Conservation (phyloP, 1,140 invertebrate species). For the Drosophila nebulosa region DNA sequence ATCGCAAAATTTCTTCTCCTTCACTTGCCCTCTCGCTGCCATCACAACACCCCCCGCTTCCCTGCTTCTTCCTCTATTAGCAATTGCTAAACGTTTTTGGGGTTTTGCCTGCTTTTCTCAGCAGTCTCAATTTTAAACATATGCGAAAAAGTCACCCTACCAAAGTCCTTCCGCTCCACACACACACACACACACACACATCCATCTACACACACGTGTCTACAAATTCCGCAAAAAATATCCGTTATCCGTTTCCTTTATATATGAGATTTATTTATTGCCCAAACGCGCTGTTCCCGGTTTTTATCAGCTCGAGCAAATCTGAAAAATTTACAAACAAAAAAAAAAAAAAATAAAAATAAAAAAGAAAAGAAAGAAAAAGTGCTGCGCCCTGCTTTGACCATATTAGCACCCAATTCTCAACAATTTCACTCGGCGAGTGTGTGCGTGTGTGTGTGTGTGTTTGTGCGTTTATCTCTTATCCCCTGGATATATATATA, state of each 20-base stretch:
- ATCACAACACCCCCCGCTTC: too few relatives aligned
- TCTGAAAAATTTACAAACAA: slow-evolving; percentile 70
- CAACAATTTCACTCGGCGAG: background rate
- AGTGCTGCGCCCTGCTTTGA: slow-evolving; percentile 47
- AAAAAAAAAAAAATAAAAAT: slow-evolving; percentile 29
- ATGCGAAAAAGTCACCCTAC: slow-evolving; percentile 57
- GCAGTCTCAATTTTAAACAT: slow-evolving; percentile 21
- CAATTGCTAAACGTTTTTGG: background rate
- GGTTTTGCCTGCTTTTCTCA: background rate
- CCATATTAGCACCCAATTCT: slow-evolving; percentile 74
- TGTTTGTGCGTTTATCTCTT: slow-evolving; percentile 51
- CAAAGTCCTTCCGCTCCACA: slow-evolving; percentile 51
- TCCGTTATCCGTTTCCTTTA: slow-evolving; percentile 75
- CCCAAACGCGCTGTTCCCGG: slow-evolving; percentile 6
- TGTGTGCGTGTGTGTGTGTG: background rate
- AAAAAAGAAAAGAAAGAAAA: slow-evolving; percentile 25
- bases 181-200: slow-evolving; percentile 15
- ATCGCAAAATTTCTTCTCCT: background rate
- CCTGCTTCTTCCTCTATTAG: background rate
- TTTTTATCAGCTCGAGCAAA: slow-evolving; percentile 64
- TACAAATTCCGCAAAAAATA: slow-evolving; percentile 75
- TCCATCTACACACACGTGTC: slow-evolving; percentile 55
- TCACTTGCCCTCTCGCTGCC: too few relatives aligned
- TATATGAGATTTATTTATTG: slow-evolving; percentile 69
- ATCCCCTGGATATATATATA: slow-evolving; percentile 10